These are phyloP conservation scores for Cynocephalus volans DNA, from an alignment of 2,113 vertebrate species.

Conservation along the genomic window DNA sequence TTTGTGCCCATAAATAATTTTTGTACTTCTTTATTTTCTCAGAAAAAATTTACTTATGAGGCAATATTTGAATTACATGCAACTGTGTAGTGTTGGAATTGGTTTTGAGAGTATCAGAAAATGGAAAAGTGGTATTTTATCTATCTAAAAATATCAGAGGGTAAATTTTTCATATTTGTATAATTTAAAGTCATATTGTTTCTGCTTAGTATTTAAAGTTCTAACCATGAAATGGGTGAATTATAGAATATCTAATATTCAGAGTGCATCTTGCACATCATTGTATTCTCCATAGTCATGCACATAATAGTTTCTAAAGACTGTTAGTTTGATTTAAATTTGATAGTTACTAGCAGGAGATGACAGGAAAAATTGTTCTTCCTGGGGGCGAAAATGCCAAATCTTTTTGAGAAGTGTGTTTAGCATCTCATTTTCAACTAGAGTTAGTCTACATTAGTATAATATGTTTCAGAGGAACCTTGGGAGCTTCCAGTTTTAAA, in stretches of 20 bases:
- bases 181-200: background rate
- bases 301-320: background rate
- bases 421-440: constrained; percentile 7
- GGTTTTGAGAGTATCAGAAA: constrained; percentile 20
- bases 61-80: background rate
- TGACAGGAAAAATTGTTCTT: constrained; percentile 35
- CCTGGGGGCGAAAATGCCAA: background rate
- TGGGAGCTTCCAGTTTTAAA: constrained; percentile 29
- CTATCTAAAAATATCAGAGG: constrained; percentile 44
- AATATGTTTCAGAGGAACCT: constrained; percentile 38
- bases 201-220: constrained; percentile 9
- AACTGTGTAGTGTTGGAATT: background rate
- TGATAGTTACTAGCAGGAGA: background rate
- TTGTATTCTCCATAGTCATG: background rate
- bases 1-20: constrained; percentile 48
- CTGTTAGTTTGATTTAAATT: constrained; percentile 33
- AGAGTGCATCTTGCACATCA: background rate
- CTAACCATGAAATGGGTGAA: background rate
- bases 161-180: constrained; percentile 26
- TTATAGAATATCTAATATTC: background rate
- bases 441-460: constrained; percentile 17
- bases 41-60: background rate
- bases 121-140: constrained; percentile 1
- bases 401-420: constrained; percentile 6
- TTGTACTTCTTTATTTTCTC: background rate